phyloP scores from a whole-genome alignment of 2,888 invertebrate species.

The Apodemia duryi region DNA sequence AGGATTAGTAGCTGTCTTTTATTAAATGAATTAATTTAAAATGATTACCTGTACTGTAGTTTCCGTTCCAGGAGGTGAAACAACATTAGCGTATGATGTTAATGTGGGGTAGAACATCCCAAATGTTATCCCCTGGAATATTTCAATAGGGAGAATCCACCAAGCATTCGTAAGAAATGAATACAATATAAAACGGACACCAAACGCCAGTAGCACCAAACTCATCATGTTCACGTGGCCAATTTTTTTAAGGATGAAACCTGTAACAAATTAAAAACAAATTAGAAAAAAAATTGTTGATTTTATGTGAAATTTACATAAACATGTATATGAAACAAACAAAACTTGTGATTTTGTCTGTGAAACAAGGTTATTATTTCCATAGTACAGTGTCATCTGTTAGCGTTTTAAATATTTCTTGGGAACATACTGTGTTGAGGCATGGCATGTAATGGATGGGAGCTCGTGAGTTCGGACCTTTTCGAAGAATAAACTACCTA shows the following conservation, averaged over 20 bases:
- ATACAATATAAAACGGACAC: slow-evolving; percentile 89
- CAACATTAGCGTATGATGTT: slow-evolving; percentile 91
- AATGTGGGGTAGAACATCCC: slow-evolving; percentile 93
- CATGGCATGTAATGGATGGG: too few species aligned
- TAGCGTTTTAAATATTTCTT: too few species aligned
- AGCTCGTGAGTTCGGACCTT: too few species aligned
- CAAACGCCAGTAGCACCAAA: slow-evolving; percentile 88
- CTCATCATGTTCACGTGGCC: slow-evolving; percentile 92
- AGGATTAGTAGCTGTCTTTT: too few species aligned
- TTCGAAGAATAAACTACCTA: too few species aligned
- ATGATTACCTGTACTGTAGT: slow-evolving; percentile 87
- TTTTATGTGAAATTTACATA: too few species aligned
- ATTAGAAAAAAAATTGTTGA: neutral
- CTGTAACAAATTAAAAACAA: neutral
- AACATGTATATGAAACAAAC: too few species aligned
- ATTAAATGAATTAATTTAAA: neutral
- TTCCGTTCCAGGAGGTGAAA: slow-evolving; percentile 90
- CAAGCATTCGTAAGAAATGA: slow-evolving; percentile 89
- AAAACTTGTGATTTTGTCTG: too few species aligned
- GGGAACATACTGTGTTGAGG: too few species aligned
- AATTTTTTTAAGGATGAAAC: slow-evolving; percentile 80
- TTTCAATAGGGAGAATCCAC: slow-evolving; percentile 91
- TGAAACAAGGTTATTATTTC: too few species aligned
- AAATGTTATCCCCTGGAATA: slow-evolving; percentile 92
- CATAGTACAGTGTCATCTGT: too few species aligned